Percentiles rank a stretch among this genome's conserved stretches.
Evolutionary conservation across 2,113 vertebrate species (phyloP).

Genomic region (cattle (Bos taurus)): DNA sequence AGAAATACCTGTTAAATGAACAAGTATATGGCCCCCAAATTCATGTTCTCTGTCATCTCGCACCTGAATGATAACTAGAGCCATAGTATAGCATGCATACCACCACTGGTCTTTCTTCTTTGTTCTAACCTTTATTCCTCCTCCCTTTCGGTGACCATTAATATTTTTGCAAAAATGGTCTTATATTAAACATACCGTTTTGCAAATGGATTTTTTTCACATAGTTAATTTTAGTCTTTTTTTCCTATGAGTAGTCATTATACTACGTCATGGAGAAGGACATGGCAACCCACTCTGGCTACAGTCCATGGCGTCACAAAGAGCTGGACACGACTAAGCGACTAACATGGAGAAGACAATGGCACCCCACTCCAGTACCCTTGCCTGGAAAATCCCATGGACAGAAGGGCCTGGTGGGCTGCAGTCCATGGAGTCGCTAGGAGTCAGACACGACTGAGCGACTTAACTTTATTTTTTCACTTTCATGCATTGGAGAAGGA

Average conservation of each 20-base stretch:
- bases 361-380: too few species aligned
- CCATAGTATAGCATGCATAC: rapidly evolving
- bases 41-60: not conserved
- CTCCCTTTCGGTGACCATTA: not conserved
- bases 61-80: not conserved
- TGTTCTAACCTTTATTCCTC: not conserved
- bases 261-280: not conserved
- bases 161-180: not conserved
- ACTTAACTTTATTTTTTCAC: too few species aligned
- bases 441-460: too few species aligned
- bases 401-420: too few species aligned
- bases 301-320: not conserved
- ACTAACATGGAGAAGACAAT: too few species aligned
- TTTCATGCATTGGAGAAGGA: too few species aligned
- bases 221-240: not conserved
- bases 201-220: not conserved
- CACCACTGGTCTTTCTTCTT: not conserved
- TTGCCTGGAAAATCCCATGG: too few species aligned
- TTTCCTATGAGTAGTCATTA: not conserved
- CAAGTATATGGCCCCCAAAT: not conserved
- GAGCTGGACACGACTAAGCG: not conserved
- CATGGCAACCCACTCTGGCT: not conserved
- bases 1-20: not conserved
- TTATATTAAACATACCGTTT: not conserved
- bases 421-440: too few species aligned